Percentiles rank a stretch among this genome's conserved stretches.
These are phyloP conservation scores for Cichladusa arquata DNA, from an alignment of 2,113 vertebrate genomes.

Conservation along the genomic window DNA sequence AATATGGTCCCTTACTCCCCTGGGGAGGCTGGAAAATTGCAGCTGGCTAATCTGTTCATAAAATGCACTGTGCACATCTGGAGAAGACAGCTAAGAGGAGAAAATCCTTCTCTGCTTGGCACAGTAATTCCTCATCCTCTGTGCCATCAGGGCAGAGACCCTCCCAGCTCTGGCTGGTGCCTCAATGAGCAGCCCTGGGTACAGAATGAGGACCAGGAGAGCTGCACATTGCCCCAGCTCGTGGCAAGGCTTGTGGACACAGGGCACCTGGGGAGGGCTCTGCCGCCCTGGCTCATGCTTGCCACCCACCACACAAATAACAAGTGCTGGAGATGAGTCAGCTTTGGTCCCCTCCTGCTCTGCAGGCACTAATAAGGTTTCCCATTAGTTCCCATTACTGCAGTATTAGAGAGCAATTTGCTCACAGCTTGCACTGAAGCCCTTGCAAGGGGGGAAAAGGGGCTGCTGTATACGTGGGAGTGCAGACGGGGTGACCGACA, in stretches of 20 bases:
- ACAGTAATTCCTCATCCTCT: neutral
- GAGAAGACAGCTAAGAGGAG: neutral
- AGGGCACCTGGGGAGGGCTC: neutral
- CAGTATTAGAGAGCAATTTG: neutral
- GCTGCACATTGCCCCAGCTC: accelerated
- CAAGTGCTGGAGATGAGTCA: constrained; percentile 25
- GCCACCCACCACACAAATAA: neutral
- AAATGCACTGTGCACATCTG: neutral
- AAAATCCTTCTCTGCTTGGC: neutral
- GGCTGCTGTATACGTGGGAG: accelerated
- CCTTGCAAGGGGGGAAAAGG: neutral
- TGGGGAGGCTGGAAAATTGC: neutral
- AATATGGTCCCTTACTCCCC: constrained; percentile 9
- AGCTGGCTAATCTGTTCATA: neutral
- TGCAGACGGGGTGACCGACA: accelerated
- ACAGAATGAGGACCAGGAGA: neutral
- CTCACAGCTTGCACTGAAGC: neutral
- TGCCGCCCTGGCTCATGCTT: neutral
- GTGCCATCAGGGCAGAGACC: neutral
- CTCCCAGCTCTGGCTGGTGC: neutral
- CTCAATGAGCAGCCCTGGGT: neutral
- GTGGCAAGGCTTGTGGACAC: accelerated
- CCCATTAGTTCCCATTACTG: neutral
- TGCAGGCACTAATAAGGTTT: neutral
- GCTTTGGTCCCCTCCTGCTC: constrained; percentile 5